phyloP scores from a whole-genome alignment of 2,113 vertebrate genomes.

The Vimba vimba region DNA sequence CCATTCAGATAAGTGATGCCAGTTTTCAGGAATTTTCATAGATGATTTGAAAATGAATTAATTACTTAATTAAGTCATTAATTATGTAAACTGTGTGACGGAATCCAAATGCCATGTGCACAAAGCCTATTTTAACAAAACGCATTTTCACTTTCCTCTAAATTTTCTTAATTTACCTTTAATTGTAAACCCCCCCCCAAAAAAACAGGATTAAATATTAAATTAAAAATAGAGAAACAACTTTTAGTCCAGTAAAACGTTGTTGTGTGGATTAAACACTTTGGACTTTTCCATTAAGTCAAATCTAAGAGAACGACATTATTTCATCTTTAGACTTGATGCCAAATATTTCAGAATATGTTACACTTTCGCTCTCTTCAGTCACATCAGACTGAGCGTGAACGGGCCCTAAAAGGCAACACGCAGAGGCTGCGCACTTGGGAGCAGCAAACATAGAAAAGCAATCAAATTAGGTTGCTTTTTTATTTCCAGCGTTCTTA shows the following conservation, averaged over 20 bases:
- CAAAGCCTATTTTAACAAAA: not conserved
- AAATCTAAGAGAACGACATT: not conserved
- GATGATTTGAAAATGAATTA: not conserved
- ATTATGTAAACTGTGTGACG: not conserved
- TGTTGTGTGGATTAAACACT: no score
- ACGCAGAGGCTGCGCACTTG: not conserved
- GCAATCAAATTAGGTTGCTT: slow-evolving; percentile 27
- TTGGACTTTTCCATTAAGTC: not conserved
- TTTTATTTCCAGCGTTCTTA: slow-evolving; percentile 14
- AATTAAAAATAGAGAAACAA: no score
- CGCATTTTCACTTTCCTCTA: not conserved
- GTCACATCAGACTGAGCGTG: not conserved
- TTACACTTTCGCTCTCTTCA: not conserved
- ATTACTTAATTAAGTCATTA: not conserved
- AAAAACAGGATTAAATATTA: no score
- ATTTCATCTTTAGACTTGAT: not conserved
- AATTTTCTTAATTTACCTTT: not conserved
- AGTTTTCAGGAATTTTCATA: not conserved
- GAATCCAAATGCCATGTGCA: not conserved
- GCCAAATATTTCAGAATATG: slow-evolving; percentile 4
- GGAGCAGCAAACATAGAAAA: slow-evolving; percentile 30
- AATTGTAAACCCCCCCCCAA: no score
- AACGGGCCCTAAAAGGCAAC: not conserved
- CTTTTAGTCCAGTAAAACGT: no score
- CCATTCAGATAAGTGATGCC: not conserved